phyloP scores from a whole-genome alignment of 2,888 invertebrate species.

The Caenorhabditis zanzibari region DNA sequence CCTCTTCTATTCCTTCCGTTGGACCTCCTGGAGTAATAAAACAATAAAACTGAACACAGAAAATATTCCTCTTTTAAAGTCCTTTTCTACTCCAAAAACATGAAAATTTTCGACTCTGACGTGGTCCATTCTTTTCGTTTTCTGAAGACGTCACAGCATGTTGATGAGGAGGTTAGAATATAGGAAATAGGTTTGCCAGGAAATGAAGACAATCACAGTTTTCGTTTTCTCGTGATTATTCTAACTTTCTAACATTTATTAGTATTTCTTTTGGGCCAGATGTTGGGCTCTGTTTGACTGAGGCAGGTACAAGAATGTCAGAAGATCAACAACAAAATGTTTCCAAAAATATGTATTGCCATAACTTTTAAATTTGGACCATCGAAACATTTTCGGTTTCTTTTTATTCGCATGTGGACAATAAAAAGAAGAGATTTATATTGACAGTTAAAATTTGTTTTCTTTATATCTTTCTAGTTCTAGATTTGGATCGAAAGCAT shows the following conservation, averaged over 20 bases:
- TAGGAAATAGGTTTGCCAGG: conserved; percentile 12
- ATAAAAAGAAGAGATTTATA: conserved; percentile 15
- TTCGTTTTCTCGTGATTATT: neutral
- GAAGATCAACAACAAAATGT: neutral
- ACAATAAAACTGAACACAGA: conserved; percentile 39
- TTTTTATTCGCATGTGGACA: neutral
- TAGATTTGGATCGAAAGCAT: neutral
- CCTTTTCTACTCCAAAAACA: conserved; percentile 8
- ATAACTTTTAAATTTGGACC: neutral
- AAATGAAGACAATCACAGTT: conserved; percentile 22
- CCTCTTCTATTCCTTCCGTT: neutral
- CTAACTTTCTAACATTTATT: neutral
- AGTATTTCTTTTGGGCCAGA: neutral
- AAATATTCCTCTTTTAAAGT: conserved; percentile 12
- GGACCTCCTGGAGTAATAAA: conserved; percentile 25
- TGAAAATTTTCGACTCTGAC: conserved; percentile 1
- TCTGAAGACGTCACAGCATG: conserved; percentile 28
- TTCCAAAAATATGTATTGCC: neutral
- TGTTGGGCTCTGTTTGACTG: neutral
- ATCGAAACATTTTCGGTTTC: neutral
- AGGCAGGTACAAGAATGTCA: neutral
- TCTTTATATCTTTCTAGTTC: neutral
- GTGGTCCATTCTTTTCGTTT: conserved; percentile 13
- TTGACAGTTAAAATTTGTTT: neutral
- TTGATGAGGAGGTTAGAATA: conserved; percentile 16